Evolutionary conservation across 2,888 invertebrate species (phyloP), one percentile per base, ranked within the genome.

Genomic region (Philereme transversata): DNA sequence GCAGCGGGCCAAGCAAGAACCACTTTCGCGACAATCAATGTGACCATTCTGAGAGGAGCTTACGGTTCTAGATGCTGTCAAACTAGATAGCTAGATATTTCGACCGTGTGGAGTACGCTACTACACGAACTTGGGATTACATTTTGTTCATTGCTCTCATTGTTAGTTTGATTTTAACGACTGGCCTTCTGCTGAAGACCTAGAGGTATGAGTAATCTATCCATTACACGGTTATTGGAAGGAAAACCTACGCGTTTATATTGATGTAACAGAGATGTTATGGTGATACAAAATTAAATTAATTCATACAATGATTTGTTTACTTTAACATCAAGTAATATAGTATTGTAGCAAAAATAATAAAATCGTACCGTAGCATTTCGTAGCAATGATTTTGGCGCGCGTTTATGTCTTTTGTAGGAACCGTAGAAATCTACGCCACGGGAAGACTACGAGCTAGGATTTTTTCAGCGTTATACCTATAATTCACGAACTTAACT

Each of bases 1-100:
- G 72, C 71, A 67, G 68, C 71, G 67, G 68, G 73, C 74, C 82
- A 81, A 85, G 83, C 82, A 81, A 85, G 83, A 84, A 84, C 87
- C 73, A 84, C 89, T 88, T 88, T 90, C 86, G 82, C 81, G 83
- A 77, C 78, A 77, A 74, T 76, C 78, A 77, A 74, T 76, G 73
- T 80, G 74, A 75, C 79, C 81, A 79, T 80, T 79, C 72, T 67
- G 67, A 75, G 74, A 72, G 73, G 71, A 74, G 77, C 78, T 80
- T 77, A 76, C 78, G 74, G 75, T 73, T 69, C 65, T 68, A 68
- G 65, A 72, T 77, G 79, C 72, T 78, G 82, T 80, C 83, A 81
- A 83, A 85, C 85, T 82, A 79, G 82, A 81, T 79, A 75, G 73
- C 77, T 72, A 71, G 11, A 5, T 7, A 45, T 22, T 45, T 40